A percentile compares a stretch with the other conserved stretches of the same genome.
Evolutionary conservation across 2,888 invertebrate genomes (phyloP).

Genomic region (Pterostichus madidus): DNA sequence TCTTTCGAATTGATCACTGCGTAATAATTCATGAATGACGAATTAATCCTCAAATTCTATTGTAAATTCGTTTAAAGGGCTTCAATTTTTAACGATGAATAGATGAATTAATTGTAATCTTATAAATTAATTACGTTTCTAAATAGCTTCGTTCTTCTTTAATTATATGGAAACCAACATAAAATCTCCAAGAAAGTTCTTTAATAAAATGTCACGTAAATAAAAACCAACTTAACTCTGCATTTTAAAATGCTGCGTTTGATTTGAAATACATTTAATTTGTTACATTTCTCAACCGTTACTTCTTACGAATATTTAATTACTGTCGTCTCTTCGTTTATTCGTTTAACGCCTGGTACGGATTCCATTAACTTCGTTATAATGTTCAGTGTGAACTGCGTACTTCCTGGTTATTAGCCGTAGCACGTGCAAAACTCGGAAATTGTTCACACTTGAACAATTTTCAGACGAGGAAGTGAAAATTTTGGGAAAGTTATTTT

Average conservation of each 20-base stretch:
- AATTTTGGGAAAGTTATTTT: not conserved
- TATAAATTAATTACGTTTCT: not conserved
- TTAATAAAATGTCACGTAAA: too few relatives aligned
- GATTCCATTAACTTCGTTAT: slow-evolving; percentile 11
- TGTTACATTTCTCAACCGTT: not conserved
- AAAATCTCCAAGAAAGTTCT: too few relatives aligned
- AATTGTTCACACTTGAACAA: not conserved
- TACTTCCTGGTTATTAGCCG: slow-evolving; percentile 8
- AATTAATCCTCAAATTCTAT: not conserved
- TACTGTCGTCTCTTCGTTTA: not conserved
- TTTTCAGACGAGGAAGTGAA: not conserved
- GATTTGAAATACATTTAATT: not conserved
- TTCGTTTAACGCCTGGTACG: not conserved
- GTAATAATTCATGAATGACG: not conserved
- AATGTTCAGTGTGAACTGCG: not conserved
- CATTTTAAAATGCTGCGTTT: not conserved
- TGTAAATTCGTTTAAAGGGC: not conserved
- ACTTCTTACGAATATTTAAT: not conserved
- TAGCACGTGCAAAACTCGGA: not conserved
- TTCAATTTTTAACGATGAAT: not conserved
- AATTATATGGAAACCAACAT: too few relatives aligned
- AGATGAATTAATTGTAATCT: not conserved
- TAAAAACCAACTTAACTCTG: not conserved
- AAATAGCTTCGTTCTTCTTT: not conserved
- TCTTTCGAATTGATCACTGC: not conserved